A percentile compares a stretch with the other conserved stretches of the same genome.
Conservation (phyloP, 1,140 invertebrate genomes). For the Papilio polytes region DNA sequence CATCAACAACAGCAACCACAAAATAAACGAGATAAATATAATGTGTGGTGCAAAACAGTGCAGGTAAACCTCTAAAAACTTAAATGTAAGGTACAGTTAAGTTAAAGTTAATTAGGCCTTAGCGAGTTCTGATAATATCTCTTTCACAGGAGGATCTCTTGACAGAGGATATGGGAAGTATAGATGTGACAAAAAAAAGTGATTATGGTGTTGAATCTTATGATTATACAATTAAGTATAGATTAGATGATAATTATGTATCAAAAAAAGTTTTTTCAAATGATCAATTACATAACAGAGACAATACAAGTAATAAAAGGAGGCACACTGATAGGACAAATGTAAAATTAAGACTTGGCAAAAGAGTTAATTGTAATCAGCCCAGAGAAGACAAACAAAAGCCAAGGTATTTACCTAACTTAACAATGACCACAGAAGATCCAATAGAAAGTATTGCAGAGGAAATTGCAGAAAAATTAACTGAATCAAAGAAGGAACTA, state of each 20-base stretch:
- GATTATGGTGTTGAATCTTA: conserved; percentile 81
- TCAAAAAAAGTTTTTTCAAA: conserved; percentile 74
- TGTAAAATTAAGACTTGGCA: conserved; percentile 85
- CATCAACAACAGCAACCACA: conserved; percentile 53
- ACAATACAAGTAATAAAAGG: conserved; percentile 82
- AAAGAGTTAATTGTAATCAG: conserved; percentile 80
- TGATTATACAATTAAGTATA: conserved; percentile 82
- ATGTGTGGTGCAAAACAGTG: conserved; percentile 77
- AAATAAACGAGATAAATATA: conserved; percentile 76
- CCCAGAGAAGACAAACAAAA: conserved; percentile 79
- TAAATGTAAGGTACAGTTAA: not conserved
- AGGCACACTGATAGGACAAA: conserved; percentile 85
- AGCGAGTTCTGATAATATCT: not conserved
- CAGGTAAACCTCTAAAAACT: conserved; percentile 57
- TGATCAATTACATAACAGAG: conserved; percentile 53
- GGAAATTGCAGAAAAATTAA: conserved; percentile 89
- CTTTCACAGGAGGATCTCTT: conserved; percentile 74
- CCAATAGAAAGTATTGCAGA: conserved; percentile 85
- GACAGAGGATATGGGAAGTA: conserved; percentile 78
- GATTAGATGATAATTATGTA: conserved; percentile 75
- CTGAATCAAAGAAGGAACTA: conserved; percentile 88
- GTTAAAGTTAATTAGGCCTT: not conserved
- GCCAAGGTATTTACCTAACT: conserved; percentile 83
- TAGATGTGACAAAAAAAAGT: conserved; percentile 76
- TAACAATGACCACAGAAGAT: conserved; percentile 80